Conservation (phyloP, 1,140 invertebrate genomes). For the Caerostris darwini region DNA sequence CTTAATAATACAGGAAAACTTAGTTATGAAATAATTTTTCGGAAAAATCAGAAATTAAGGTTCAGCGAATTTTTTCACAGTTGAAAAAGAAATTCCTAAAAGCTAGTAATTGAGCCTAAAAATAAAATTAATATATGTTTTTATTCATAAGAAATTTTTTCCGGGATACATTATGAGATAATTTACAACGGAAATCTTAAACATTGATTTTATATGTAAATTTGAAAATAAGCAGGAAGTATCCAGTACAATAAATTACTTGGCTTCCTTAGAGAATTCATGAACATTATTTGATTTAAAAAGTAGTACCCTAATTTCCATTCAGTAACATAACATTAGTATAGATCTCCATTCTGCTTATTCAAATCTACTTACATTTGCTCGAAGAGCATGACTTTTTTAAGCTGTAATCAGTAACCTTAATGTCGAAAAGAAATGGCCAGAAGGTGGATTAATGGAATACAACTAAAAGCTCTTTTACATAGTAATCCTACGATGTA, state of each 20-base stretch:
- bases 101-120: no score
- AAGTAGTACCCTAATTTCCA: not conserved
- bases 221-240: conserved; percentile 16
- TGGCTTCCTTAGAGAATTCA: not conserved
- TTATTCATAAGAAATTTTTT: not conserved
- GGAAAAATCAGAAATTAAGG: no score
- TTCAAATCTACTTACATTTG: not conserved
- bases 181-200: not conserved
- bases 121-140: no score
- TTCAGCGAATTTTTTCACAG: no score
- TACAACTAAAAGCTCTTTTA: not conserved
- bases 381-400: not conserved
- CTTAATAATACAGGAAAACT: no score
- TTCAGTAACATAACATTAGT: not conserved
- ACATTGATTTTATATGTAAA: conserved; percentile 5
- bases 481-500: not conserved
- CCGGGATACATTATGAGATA: not conserved
- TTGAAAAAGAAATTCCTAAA: no score
- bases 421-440: not conserved
- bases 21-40: no score
- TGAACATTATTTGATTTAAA: not conserved
- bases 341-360: not conserved
- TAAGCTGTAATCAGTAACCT: not conserved
- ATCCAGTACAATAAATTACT: not conserved
- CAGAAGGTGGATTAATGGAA: not conserved